phyloP scores from a whole-genome alignment of 2,888 invertebrate species.

The Mactromeris polynyma region DNA sequence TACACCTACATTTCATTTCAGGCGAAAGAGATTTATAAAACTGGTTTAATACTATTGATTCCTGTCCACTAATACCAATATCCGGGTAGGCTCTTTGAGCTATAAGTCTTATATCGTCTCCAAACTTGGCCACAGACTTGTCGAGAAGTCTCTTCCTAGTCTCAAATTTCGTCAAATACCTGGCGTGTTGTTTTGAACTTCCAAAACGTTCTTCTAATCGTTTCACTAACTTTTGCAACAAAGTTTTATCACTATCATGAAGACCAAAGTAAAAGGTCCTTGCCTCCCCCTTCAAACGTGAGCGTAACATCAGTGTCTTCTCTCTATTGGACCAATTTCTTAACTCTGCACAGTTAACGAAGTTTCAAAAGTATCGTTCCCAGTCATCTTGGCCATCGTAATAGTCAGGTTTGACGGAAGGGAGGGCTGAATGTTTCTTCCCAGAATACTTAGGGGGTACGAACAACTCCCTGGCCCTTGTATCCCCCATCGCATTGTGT shows the following conservation, averaged over 20 bases:
- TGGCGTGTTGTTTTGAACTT: not conserved
- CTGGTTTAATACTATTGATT: constrained; percentile 58
- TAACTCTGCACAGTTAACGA: constrained; percentile 26
- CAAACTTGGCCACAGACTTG: constrained; percentile 41
- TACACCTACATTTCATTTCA: constrained; percentile 66
- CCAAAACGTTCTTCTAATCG: constrained; percentile 10
- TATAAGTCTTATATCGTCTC: constrained; percentile 55
- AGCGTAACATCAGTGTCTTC: not conserved
- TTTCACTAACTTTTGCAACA: not conserved
- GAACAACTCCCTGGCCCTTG: too few species aligned
- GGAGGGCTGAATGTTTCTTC: not conserved
- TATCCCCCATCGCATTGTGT: too few species aligned
- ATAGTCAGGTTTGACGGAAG: not conserved
- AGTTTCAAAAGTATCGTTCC: constrained; percentile 12
- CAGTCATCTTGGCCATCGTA: not conserved
- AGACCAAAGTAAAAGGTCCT: constrained; percentile 20
- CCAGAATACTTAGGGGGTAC: not conserved
- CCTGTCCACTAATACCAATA: constrained; percentile 50
- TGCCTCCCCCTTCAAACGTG: not conserved
- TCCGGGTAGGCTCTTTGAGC: constrained; percentile 49
- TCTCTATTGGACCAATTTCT: not conserved
- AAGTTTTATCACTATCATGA: not conserved
- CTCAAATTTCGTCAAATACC: constrained; percentile 5
- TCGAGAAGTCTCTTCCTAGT: not conserved
- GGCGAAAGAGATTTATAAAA: constrained; percentile 51